phyloP scores from a whole-genome alignment of 2,888 invertebrate species.

The Agrotis ipsilon region DNA sequence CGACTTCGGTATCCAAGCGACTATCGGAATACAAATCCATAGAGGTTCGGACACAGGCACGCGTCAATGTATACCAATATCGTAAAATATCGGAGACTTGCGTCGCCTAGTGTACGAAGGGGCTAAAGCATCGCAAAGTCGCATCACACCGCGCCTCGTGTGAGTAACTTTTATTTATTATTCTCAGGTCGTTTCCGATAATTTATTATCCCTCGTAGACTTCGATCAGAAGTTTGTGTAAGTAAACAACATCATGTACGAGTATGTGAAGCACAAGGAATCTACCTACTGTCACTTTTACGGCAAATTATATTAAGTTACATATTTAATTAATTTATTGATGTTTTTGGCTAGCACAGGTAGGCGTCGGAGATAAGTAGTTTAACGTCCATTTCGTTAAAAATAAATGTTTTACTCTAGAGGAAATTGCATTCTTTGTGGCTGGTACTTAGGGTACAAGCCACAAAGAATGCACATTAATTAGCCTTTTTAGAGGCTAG shows the following conservation, averaged over 20 bases:
- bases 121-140: background rate
- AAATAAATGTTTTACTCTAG: background rate
- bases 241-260: conserved; percentile 1
- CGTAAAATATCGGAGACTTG: too few species aligned
- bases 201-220: conserved; percentile 2
- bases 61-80: too few species aligned
- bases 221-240: conserved; percentile 2
- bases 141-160: background rate
- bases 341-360: background rate
- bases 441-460: too few species aligned
- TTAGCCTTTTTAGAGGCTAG: too few species aligned
- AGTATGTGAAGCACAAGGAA: too few species aligned
- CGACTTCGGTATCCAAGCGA: too few species aligned
- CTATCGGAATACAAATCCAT: too few species aligned
- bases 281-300: background rate
- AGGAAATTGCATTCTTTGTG: too few species aligned
- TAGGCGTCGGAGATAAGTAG: conserved; percentile 3
- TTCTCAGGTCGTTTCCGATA: background rate
- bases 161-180: conserved; percentile 1
- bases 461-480: too few species aligned
- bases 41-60: too few species aligned
- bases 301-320: conserved; percentile 1
- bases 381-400: background rate
- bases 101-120: too few species aligned
- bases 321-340: conserved; percentile 13